phyloP scores from a whole-genome alignment of 2,113 vertebrate genomes.

The Chrysochloris asiatica region DNA sequence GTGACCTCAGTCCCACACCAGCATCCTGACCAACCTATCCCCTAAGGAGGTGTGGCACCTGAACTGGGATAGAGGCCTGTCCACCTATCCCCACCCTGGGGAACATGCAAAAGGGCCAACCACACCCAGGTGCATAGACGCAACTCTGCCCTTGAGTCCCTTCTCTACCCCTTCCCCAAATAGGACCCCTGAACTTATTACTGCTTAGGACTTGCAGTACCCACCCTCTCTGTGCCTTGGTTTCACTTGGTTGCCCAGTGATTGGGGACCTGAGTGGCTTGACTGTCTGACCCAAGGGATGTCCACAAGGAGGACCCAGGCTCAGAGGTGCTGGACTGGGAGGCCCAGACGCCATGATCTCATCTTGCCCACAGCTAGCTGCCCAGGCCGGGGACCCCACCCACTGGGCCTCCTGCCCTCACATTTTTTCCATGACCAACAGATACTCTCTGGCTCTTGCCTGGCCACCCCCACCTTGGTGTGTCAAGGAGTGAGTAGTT shows the following conservation, averaged over 20 bases:
- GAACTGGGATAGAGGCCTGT: neutral
- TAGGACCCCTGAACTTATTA: neutral
- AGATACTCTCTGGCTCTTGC: constrained; percentile 24
- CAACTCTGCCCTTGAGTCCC: no score
- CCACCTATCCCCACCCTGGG: neutral
- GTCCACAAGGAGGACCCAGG: neutral
- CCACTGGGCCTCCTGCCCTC: constrained; percentile 51
- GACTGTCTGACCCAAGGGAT: neutral
- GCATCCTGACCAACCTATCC: neutral
- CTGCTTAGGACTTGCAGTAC: neutral
- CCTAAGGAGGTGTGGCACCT: neutral
- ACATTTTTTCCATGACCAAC: constrained; percentile 64
- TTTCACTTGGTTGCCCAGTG: neutral
- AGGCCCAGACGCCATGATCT: constrained; percentile 60
- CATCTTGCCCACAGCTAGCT: constrained; percentile 17
- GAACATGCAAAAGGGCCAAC: neutral
- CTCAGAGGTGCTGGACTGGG: neutral
- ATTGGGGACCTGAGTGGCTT: neutral
- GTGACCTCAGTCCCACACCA: constrained; percentile 46
- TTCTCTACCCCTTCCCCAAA: neutral
- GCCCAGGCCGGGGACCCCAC: neutral
- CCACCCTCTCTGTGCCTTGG: neutral
- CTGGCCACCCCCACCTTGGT: neutral
- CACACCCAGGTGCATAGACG: neutral
- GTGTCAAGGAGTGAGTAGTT: neutral